These are phyloP conservation scores for Plebejus melissa DNA, from an alignment of 2,888 invertebrate species.

Conservation along the genomic window DNA sequence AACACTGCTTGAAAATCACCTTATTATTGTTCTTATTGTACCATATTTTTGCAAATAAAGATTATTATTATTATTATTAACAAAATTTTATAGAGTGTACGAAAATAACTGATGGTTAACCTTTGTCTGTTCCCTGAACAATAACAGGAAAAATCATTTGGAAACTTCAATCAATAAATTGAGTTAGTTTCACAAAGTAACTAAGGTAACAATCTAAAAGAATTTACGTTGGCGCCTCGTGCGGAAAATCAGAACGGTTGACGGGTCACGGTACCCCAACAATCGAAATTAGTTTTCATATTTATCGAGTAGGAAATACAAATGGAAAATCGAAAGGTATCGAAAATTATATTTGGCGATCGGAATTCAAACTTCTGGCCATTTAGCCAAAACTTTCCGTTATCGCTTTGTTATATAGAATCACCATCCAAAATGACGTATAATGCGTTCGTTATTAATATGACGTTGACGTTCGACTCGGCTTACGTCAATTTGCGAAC, in stretches of 20 bases:
- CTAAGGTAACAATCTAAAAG: neutral
- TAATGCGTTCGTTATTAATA: no score
- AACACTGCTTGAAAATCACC: no score
- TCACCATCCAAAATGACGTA: no score
- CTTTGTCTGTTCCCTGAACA: neutral
- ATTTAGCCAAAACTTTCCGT: no score
- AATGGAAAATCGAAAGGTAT: neutral
- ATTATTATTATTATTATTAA: no score
- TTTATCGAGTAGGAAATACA: neutral
- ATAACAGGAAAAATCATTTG: neutral
- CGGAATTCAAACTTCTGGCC: neutral
- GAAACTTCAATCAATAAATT: constrained; percentile 2
- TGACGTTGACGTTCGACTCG: no score
- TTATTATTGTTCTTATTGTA: no score
- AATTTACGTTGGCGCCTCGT: neutral
- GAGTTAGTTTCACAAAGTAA: constrained; percentile 1
- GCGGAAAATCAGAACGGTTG: neutral
- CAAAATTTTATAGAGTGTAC: neutral
- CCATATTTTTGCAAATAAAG: no score
- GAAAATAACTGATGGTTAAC: neutral
- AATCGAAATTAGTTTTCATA: constrained; percentile 5
- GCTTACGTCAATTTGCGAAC: neutral
- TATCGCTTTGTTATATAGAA: no score
- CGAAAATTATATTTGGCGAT: neutral
- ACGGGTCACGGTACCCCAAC: neutral